Evolutionary conservation across 2,113 vertebrate species (phyloP), one percentile per base, ranked within the genome.

Genomic region (Morone chrysops): DNA sequence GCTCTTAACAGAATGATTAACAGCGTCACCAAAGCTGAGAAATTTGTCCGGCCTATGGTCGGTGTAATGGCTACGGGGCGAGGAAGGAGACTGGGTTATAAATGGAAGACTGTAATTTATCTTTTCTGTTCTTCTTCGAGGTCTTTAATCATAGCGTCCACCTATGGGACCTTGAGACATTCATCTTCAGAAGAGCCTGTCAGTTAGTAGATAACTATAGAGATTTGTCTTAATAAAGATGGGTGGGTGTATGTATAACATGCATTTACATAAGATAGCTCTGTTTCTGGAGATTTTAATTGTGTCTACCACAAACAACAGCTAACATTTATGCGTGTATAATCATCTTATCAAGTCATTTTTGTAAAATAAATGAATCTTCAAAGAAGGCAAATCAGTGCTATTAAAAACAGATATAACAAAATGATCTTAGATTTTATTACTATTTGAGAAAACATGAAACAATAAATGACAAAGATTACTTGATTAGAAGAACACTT

Each of bases 31-130:
- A 51, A 36, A 77, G 62, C 9, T 41, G 71, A 76, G 72, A 18
- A 36, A 78, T 67, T 25, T 18, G 4, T 70, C 78, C 53, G 11
- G 20, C 14, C 75, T 54, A 17, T 4, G 3, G 43, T 61, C 8
- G 0, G 12, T 77, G 17, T 72, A 74, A 70, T 60, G 69, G 81
- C 25, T 38, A 4, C 17, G 13, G 40, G 56, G 61, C 80, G 59
- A 82, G 61, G 62, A 74, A 36, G 65, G 63, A 85, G 48, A 14
- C 60, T 7, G 25, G 12, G 66, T 78, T 87, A 66, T 78, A 83
- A 92, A 93, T 91, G 84, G 82, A 85, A 79, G 57, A 80, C n/a
- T 77, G 78, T 73, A 56, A 91, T 90, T 90, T 60, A 70, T 91
- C 85, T 90, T 75, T 51, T 45, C 50, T 62, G 73, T 63, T 18